Percentiles rank a stretch among this genome's conserved stretches.
Conservation (phyloP, 2,888 invertebrate species). For the Melipona beecheii region DNA sequence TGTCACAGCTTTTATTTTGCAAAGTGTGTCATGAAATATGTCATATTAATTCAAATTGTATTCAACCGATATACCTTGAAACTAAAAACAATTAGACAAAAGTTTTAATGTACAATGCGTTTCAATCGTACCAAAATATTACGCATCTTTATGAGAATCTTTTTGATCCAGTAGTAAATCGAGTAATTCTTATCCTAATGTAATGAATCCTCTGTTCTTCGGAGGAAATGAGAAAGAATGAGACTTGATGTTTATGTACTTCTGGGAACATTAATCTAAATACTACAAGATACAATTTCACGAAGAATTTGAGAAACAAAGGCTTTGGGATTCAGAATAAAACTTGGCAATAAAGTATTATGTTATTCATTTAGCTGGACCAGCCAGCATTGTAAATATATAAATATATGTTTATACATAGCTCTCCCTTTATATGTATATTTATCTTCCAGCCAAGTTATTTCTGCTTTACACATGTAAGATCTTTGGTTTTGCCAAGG, state of each 20-base stretch:
- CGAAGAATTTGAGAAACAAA: conserved; percentile 63
- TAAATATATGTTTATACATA: conserved; percentile 72
- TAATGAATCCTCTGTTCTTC: conserved; percentile 47
- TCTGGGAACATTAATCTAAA: conserved; percentile 64
- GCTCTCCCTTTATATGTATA: conserved; percentile 68
- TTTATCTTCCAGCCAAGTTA: conserved; percentile 66
- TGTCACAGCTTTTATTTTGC: conserved; percentile 9
- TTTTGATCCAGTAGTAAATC: conserved; percentile 43
- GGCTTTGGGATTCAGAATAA: conserved; percentile 66
- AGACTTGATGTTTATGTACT: conserved; percentile 56
- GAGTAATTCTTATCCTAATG: conserved; percentile 51
- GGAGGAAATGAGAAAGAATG: conserved; percentile 53
- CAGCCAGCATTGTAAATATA: conserved; percentile 77
- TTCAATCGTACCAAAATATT: conserved; percentile 39
- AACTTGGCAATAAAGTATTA: conserved; percentile 70
- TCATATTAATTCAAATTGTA: conserved; percentile 50
- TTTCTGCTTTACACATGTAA: conserved; percentile 64
- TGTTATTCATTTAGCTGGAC: conserved; percentile 73
- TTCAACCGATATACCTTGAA: conserved; percentile 67
- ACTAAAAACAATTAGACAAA: conserved; percentile 71
- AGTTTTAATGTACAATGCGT: conserved; percentile 48
- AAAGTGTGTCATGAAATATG: conserved; percentile 33
- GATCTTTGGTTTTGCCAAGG: conserved; percentile 77
- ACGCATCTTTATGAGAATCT: conserved; percentile 22
- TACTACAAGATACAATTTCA: conserved; percentile 58